These are phyloP conservation scores for Drosophila seclusa DNA, from an alignment of 2,888 invertebrate species.

Conservation along the genomic window DNA sequence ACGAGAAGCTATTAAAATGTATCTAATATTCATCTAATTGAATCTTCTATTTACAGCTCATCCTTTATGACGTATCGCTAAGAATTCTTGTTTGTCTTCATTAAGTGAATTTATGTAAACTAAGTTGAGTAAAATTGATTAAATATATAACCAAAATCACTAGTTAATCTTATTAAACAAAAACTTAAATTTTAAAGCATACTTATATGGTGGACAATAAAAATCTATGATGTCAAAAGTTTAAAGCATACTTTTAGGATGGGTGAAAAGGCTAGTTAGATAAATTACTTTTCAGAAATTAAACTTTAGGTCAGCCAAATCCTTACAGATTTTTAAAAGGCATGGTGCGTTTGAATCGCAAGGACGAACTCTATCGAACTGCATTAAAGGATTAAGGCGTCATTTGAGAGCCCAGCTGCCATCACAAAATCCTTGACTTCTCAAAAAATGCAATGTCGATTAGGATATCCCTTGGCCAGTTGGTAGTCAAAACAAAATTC, in stretches of 20 bases:
- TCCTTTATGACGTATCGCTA: constrained; percentile 69
- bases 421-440: constrained; percentile 30
- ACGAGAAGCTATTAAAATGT: accelerated
- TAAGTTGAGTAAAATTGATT: constrained; percentile 23
- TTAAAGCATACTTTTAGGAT: neutral
- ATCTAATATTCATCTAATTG: neutral
- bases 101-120: constrained; percentile 28
- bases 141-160: neutral
- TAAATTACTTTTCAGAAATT: neutral
- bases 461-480: neutral
- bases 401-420: neutral
- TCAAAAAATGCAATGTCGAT: constrained; percentile 12
- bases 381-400: neutral
- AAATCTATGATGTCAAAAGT: neutral
- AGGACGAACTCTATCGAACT: neutral
- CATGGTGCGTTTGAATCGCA: neutral
- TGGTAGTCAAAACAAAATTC: neutral
- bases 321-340: neutral
- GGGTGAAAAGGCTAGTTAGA: neutral
- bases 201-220: neutral
- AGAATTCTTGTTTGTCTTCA: constrained; percentile 27
- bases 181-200: neutral
- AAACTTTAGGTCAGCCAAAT: neutral
- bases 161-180: neutral
- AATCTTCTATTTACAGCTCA: constrained; percentile 42